These are phyloP conservation scores for Neolamprologus longior DNA, from an alignment of 2,113 vertebrate species.

Conservation along the genomic window DNA sequence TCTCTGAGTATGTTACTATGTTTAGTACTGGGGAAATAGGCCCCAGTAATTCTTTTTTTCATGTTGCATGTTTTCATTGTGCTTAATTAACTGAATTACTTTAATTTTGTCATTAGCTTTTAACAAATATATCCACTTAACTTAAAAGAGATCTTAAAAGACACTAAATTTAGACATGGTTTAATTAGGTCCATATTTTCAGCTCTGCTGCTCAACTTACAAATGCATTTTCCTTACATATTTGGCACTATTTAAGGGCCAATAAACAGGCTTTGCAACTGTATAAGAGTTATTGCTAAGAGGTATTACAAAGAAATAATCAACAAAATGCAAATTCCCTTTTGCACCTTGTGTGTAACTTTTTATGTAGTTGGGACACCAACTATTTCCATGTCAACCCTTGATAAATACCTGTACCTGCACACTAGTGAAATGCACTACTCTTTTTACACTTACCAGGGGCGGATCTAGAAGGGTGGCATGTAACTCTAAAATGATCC, in stretches of 20 bases:
- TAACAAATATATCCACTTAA: background rate
- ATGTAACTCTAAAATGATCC: background rate
- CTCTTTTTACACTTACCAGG: background rate
- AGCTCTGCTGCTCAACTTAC: background rate
- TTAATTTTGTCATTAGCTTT: background rate
- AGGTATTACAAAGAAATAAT: background rate
- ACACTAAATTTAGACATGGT: background rate
- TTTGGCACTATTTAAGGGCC: background rate
- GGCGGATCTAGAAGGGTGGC: background rate
- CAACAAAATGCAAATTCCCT: background rate
- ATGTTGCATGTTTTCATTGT: background rate
- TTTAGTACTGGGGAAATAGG: background rate
- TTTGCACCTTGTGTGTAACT: background rate
- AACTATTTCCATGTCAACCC: background rate
- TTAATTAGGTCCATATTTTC: background rate
- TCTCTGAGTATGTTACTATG: background rate
- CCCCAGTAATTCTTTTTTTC: background rate
- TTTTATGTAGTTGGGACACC: background rate
- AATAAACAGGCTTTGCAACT: background rate
- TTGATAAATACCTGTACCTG: background rate
- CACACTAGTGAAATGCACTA: background rate
- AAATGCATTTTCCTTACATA: background rate
- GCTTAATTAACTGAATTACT: background rate
- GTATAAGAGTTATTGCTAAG: background rate
- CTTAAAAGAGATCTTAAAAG: background rate